Percentiles rank a stretch among this genome's conserved stretches.
phyloP scores from a whole-genome alignment of 2,113 vertebrate genomes.

The Chaetorhynchus papuensis region DNA sequence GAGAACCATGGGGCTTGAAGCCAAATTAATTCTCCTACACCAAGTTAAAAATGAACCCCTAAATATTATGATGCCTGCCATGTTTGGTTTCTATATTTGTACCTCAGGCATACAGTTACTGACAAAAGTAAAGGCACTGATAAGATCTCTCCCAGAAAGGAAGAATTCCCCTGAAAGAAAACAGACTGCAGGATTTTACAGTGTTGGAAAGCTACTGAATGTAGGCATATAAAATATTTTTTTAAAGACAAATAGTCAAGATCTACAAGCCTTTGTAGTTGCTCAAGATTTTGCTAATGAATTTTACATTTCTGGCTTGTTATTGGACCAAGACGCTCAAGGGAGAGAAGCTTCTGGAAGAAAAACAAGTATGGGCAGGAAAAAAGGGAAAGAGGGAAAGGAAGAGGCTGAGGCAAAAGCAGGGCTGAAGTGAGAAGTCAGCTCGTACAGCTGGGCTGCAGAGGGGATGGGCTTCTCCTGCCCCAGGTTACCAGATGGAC shows the following conservation, averaged over 20 bases:
- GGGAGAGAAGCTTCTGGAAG: constrained; percentile 3
- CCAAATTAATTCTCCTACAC: constrained; percentile 27
- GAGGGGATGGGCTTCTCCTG: neutral
- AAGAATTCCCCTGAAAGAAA: neutral
- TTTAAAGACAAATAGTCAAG: neutral
- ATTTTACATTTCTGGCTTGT: neutral
- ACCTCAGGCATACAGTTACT: constrained; percentile 1
- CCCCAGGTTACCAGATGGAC: neutral
- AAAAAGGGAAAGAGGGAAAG: neutral
- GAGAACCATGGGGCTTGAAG: neutral
- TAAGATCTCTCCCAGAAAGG: neutral
- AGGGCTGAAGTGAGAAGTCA: neutral
- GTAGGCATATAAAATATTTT: neutral
- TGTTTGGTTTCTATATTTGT: neutral
- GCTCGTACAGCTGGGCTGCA: neutral
- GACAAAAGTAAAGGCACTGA: neutral
- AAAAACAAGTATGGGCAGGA: neutral
- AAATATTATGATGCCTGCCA: neutral
- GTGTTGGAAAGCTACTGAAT: neutral
- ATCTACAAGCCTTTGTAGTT: neutral
- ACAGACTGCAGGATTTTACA: neutral
- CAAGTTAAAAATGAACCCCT: constrained; percentile 16
- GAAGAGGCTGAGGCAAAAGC: neutral
- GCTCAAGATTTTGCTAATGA: neutral
- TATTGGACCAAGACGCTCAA: neutral